These are phyloP conservation scores for Megalops cyprinoides DNA, from an alignment of 2,797 vertebrate genomes.

Conservation along the genomic window DNA sequence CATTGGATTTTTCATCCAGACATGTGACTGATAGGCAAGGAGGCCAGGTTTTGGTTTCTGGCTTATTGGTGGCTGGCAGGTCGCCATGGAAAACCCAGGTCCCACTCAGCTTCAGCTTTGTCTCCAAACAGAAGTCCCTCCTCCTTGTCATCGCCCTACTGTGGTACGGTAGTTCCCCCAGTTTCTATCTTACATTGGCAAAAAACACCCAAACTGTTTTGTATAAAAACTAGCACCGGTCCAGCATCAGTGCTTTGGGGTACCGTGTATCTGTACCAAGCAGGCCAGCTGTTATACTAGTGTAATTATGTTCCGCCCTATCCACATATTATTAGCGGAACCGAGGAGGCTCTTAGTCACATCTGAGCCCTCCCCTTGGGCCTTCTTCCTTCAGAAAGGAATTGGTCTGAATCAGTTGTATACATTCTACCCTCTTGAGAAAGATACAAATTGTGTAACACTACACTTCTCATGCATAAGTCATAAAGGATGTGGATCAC, in stretches of 20 bases:
- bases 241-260: neutral
- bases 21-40: neutral
- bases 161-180: too few relatives aligned
- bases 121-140: neutral
- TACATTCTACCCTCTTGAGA: too few relatives aligned
- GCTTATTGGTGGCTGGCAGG: neutral
- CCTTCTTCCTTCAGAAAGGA: too few relatives aligned
- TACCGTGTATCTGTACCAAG: neutral
- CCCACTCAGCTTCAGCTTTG: neutral
- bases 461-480: neutral
- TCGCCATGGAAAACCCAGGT: neutral
- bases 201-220: too few relatives aligned
- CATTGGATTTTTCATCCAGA: neutral
- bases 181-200: too few relatives aligned
- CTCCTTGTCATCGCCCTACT: too few relatives aligned
- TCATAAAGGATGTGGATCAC: neutral
- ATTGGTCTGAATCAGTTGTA: too few relatives aligned
- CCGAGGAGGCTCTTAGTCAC: neutral
- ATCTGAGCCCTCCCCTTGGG: neutral
- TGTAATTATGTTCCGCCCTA: neutral
- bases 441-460: neutral
- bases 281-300: neutral
- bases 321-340: neutral
- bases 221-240: too few relatives aligned
- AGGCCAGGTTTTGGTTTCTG: neutral